Evolutionary conservation across 2,888 invertebrate genomes (phyloP), one percentile per base, ranked within the genome.

Genomic region (Papilio gigon): DNA sequence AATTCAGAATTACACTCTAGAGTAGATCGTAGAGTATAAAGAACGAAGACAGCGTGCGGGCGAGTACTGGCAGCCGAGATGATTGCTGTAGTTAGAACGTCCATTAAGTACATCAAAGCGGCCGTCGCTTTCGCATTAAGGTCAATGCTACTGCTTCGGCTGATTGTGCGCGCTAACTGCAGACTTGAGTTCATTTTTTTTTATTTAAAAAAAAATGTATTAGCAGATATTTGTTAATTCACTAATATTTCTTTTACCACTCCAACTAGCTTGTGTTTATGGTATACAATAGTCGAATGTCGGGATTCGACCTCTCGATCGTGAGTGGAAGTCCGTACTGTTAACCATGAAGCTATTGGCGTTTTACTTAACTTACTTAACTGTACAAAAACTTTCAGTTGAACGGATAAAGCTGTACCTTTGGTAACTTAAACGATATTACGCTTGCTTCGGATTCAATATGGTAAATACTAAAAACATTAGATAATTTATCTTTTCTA

Each of bases 111-210:
- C 53, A 53, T 53, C 53, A 53, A 53, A 53, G 53, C 27, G 30
- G n/a, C 42, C 20, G 42, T 20, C 65, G 20, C 40, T 59, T 59
- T 59, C 67, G 50, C 35, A 67, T 61, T 67, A 67, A 67, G 67
- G 67, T 67, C 67, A 67, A 50, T 67, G 60, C 60, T 61, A 61
- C 67, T 20, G 33, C n/a, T 47, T 37, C 67, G 53, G 60, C 67
- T 67, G 67, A 61, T 14, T 67, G 50, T 17, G 9, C 47, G 11
- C 60, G 22, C 12, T 60, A 27, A 42, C 44, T 60, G n/a, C 9
- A 25, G 60, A 44, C 60, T 47, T 50, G 11, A 17, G 53, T 4
- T 12, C 11, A 37, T 37, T 37, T 37, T 37, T 4, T 37, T 1
- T 4, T 1, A 37, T 12, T 12, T 37, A 12, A 1, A 35, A 35